A percentile compares a stretch with the other conserved stretches of the same genome.
These are phyloP conservation scores for Meandrina meandrites DNA, from an alignment of 92 coral and sea anemone genomes.

Conservation along the genomic window DNA sequence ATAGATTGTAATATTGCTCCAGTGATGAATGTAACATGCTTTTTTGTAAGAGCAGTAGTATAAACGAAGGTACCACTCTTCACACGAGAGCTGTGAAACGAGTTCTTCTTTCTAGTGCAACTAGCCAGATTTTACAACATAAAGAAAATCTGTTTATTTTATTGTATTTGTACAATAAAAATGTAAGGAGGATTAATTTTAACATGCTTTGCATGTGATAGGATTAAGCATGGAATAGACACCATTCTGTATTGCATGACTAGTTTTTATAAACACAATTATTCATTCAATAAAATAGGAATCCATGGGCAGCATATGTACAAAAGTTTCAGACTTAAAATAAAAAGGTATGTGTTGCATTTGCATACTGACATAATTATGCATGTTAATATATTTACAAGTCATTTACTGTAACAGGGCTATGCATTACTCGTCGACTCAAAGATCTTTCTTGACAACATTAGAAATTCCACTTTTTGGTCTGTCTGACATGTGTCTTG, in stretches of 20 bases:
- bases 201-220: too few relatives aligned
- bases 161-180: too few relatives aligned
- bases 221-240: too few relatives aligned
- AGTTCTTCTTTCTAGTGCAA: too few relatives aligned
- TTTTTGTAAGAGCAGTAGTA: too few relatives aligned
- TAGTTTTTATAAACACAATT: background rate
- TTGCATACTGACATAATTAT: too few relatives aligned
- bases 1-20: background rate
- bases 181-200: background rate
- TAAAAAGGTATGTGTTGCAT: background rate
- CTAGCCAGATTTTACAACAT: background rate
- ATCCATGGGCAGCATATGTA: background rate
- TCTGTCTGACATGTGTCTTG: constrained; percentile 70
- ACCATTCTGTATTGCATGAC: too few relatives aligned
- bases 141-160: too few relatives aligned
- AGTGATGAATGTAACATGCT: too few relatives aligned
- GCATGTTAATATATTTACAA: background rate
- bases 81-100: too few relatives aligned
- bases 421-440: background rate
- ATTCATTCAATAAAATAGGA: background rate
- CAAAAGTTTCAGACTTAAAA: background rate
- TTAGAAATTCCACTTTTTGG: constrained; percentile 50
- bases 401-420: background rate
- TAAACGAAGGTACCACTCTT: too few relatives aligned
- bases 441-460: constrained; percentile 39